Percentiles rank a stretch among this genome's conserved stretches.
phyloP scores from a whole-genome alignment of 2,888 invertebrate species.

The Cataglyphis albicans region DNA sequence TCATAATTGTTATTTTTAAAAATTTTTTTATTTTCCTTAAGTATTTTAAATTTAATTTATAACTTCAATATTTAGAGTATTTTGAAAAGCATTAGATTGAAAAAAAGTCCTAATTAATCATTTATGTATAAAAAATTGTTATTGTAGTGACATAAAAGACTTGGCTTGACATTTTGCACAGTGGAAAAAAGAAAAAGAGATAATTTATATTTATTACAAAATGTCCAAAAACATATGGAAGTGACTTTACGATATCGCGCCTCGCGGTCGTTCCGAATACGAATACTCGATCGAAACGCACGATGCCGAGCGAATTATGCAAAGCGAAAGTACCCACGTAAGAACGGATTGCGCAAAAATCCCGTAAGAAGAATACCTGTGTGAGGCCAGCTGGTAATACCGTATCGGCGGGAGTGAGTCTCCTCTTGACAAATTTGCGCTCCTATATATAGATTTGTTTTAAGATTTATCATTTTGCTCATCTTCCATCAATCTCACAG shows the following conservation, averaged over 20 bases:
- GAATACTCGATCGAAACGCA: conserved; percentile 75
- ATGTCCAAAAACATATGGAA: conserved; percentile 32
- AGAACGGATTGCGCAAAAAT: conserved; percentile 74
- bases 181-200: background rate
- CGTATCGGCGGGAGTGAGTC: conserved; percentile 62
- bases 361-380: conserved; percentile 75
- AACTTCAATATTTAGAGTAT: background rate
- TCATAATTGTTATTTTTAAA: background rate
- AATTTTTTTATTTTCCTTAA: background rate
- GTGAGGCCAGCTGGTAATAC: conserved; percentile 67
- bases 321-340: conserved; percentile 78
- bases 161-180: no score
- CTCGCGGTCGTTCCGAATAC: conserved; percentile 71
- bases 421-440: conserved; percentile 27
- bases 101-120: background rate
- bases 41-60: background rate
- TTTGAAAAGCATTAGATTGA: background rate
- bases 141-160: background rate
- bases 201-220: background rate
- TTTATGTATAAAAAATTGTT: background rate
- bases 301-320: conserved; percentile 74
- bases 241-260: conserved; percentile 65
- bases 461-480: conserved; percentile 11
- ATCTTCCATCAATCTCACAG: background rate
- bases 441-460: conserved; percentile 27